Percentiles rank a stretch among this genome's conserved stretches.
phyloP scores from a whole-genome alignment of 2,888 invertebrate species.

The Bedellia somnulentella region DNA sequence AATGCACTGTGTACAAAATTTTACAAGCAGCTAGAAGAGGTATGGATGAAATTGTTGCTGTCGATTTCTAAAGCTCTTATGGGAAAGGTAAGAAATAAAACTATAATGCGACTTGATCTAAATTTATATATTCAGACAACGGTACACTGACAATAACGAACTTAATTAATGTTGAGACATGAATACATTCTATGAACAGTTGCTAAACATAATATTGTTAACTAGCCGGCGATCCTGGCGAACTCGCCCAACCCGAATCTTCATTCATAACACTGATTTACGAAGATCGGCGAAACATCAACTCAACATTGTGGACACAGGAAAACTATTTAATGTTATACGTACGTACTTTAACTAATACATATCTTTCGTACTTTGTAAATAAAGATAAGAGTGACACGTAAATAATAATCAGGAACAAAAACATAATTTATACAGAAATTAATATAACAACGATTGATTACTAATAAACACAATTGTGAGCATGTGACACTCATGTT shows the following conservation, averaged over 20 bases:
- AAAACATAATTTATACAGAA: too few relatives aligned
- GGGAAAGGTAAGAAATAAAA: slow-evolving; percentile 26
- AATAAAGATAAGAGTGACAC: slow-evolving; percentile 7
- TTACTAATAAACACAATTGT: too few relatives aligned
- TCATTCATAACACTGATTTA: too few relatives aligned
- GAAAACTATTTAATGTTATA: too few relatives aligned
- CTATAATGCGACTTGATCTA: slow-evolving; percentile 35
- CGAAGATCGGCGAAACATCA: too few relatives aligned
- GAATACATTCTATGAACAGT: slow-evolving; percentile 27
- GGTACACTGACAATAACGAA: slow-evolving; percentile 62
- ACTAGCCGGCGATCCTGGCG: too few relatives aligned
- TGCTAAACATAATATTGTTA: slow-evolving; percentile 23
- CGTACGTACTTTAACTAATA: too few relatives aligned
- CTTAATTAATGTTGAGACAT: slow-evolving; percentile 48
- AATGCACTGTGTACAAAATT: background rate
- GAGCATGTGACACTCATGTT: too few relatives aligned
- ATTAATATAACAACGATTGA: slow-evolving; percentile 16
- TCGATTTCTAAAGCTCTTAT: background rate
- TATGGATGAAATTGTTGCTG: too few relatives aligned
- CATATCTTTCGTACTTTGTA: slow-evolving; percentile 2
- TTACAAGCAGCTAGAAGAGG: background rate
- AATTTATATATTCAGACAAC: slow-evolving; percentile 62
- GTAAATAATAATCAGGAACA: slow-evolving; percentile 1
- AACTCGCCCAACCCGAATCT: too few relatives aligned
- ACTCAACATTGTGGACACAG: too few relatives aligned